A percentile compares a stretch with the other conserved stretches of the same genome.
phyloP scores from a whole-genome alignment of 2,888 invertebrate genomes.

The Margaritifera margaritifera region DNA sequence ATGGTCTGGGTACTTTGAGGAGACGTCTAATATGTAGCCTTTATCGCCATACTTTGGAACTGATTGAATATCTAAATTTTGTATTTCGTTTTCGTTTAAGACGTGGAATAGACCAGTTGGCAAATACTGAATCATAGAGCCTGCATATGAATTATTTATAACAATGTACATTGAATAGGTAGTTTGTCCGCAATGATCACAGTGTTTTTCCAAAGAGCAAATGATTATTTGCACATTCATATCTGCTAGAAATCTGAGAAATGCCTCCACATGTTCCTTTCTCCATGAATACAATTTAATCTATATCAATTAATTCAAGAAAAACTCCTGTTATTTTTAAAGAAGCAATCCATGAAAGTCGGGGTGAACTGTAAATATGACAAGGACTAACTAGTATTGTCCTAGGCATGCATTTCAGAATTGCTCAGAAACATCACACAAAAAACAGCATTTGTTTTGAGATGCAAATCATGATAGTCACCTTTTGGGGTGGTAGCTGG shows the following conservation, averaged over 20 bases:
- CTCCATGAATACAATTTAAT: slow-evolving; percentile 31
- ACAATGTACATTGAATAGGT: slow-evolving; percentile 13
- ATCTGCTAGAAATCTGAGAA: slow-evolving; percentile 12
- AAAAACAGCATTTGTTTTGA: slow-evolving; percentile 20
- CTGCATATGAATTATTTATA: slow-evolving; percentile 22
- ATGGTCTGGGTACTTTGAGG: slow-evolving; percentile 70
- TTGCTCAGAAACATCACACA: slow-evolving; percentile 22
- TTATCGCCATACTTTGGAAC: slow-evolving; percentile 16
- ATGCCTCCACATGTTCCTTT: slow-evolving; percentile 30
- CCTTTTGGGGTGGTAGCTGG: no score
- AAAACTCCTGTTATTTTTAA: slow-evolving; percentile 23
- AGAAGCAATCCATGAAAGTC: slow-evolving; percentile 41
- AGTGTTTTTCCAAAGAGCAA: slow-evolving; percentile 8
- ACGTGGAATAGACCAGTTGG: slow-evolving; percentile 53
- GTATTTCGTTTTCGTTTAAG: slow-evolving; percentile 26
- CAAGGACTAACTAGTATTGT: slow-evolving; percentile 34
- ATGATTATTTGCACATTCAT: slow-evolving; percentile 33
- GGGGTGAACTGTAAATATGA: slow-evolving; percentile 57
- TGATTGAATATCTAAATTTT: slow-evolving; percentile 14
- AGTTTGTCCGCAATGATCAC: slow-evolving; percentile 3
- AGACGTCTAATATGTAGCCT: slow-evolving; percentile 72
- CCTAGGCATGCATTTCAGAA: slow-evolving; percentile 18
- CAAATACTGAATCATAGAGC: slow-evolving; percentile 50
- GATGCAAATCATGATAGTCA: slow-evolving; percentile 24
- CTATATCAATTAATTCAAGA: slow-evolving; percentile 26